These are phyloP conservation scores for Euura saliciscinereae DNA, from an alignment of 1,140 invertebrate species.

Conservation along the genomic window DNA sequence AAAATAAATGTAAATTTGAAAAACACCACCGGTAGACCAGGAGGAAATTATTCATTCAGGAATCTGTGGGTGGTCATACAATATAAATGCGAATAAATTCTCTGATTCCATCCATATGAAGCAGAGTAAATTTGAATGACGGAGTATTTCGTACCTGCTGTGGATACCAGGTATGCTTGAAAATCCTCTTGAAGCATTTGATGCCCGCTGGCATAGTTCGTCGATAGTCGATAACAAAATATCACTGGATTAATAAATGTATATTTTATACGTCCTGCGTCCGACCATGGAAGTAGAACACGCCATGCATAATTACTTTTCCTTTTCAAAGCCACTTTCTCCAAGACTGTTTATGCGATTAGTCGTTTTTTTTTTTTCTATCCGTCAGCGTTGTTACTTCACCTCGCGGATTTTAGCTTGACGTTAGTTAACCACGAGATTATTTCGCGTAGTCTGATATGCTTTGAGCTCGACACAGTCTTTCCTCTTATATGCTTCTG, in stretches of 20 bases:
- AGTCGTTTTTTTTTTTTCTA: neutral
- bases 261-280: neutral
- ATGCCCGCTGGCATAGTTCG: conserved; percentile 29
- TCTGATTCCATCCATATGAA: too few relatives aligned
- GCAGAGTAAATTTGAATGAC: too few relatives aligned
- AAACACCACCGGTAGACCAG: too few relatives aligned
- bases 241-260: neutral
- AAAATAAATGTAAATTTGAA: too few relatives aligned
- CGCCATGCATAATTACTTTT: neutral
- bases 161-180: conserved; percentile 51
- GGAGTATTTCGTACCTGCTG: conserved; percentile 39
- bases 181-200: conserved; percentile 49
- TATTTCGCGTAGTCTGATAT: neutral
- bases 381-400: neutral
- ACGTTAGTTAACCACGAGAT: neutral
- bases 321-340: neutral
- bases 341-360: too few relatives aligned
- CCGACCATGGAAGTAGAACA: too few relatives aligned
- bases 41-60: too few relatives aligned
- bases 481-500: neutral
- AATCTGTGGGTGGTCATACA: too few relatives aligned
- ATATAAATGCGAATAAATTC: neutral
- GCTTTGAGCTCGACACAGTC: neutral
- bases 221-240: neutral
- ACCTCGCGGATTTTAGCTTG: neutral